Evolutionary conservation across 2,113 vertebrate genomes (phyloP).

Genomic region (Eulacestoma nigropectus): DNA sequence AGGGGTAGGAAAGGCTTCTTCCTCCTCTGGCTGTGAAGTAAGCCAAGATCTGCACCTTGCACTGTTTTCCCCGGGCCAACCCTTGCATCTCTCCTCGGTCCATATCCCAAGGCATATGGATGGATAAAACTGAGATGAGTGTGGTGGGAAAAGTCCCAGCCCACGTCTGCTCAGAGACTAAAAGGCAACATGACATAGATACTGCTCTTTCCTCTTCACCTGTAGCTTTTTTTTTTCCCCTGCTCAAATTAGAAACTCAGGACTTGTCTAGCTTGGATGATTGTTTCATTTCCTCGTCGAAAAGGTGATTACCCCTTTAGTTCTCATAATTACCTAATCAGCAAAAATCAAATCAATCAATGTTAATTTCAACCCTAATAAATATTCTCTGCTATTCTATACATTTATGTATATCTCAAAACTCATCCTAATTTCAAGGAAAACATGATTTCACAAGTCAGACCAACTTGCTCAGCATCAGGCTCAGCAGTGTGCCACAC

Average conservation of each 20-base stretch:
- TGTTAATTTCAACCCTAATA: slow-evolving; percentile 64
- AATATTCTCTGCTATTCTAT: slow-evolving; percentile 57
- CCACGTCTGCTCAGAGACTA: neutral
- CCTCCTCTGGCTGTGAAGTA: neutral
- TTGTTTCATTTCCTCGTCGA: slow-evolving; percentile 54
- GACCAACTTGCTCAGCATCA: neutral
- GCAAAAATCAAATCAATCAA: slow-evolving; percentile 65
- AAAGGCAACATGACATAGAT: neutral
- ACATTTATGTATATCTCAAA: slow-evolving; percentile 38
- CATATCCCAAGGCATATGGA: neutral
- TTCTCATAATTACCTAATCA: slow-evolving; percentile 63
- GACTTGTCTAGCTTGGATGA: slow-evolving; percentile 42
- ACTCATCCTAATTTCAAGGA: slow-evolving; percentile 15
- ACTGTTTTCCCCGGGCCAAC: neutral
- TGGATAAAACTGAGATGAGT: neutral
- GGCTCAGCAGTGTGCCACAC: neutral
- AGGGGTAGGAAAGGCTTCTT: neutral
- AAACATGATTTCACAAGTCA: neutral
- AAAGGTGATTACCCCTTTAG: slow-evolving; percentile 58
- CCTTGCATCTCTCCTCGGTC: neutral
- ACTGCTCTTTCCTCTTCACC: neutral
- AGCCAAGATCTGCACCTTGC: neutral
- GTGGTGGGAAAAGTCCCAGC: neutral
- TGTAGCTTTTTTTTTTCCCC: neutral
- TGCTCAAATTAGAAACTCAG: slow-evolving; percentile 45